phyloP scores from a whole-genome alignment of 2,797 vertebrate genomes.

The Anisognathus igniventris region DNA sequence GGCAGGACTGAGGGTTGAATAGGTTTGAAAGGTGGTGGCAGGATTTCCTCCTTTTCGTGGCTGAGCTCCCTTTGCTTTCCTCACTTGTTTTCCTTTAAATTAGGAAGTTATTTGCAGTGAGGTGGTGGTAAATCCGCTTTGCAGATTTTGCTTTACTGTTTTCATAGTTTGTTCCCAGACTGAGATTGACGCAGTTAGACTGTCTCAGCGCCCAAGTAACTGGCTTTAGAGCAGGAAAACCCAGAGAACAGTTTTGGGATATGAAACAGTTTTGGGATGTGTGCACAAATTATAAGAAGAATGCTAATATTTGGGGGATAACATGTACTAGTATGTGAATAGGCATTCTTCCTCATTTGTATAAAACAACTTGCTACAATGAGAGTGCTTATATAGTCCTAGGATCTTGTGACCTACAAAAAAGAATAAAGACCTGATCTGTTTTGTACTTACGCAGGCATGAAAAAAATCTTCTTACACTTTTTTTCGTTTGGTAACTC shows the following conservation, averaged over 20 bases:
- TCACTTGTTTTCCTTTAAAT: constrained; percentile 27
- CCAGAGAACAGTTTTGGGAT: not conserved
- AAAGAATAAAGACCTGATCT: not conserved
- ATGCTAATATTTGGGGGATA: not conserved
- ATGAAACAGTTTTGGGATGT: not conserved
- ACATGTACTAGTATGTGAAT: not conserved
- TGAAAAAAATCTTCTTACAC: not conserved
- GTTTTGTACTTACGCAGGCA: not conserved
- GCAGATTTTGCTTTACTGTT: constrained; percentile 11
- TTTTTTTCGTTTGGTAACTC: not conserved
- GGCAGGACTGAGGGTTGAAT: not conserved
- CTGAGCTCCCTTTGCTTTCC: constrained; percentile 5
- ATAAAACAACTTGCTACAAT: not conserved
- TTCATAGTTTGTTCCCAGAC: not conserved
- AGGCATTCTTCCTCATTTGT: not conserved
- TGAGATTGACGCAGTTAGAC: not conserved
- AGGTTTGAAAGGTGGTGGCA: constrained; percentile 10
- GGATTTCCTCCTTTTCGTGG: constrained; percentile 52
- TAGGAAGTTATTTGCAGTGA: not conserved
- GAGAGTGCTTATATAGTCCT: not conserved
- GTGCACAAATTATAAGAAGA: not conserved
- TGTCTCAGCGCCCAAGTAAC: not conserved
- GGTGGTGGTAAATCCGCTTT: constrained; percentile 8
- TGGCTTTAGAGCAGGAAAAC: not conserved
- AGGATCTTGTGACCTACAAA: not conserved